Base-by-base conservation (phyloP, 2,797 vertebrate genomes). In the Taenioides sp. region DNA sequence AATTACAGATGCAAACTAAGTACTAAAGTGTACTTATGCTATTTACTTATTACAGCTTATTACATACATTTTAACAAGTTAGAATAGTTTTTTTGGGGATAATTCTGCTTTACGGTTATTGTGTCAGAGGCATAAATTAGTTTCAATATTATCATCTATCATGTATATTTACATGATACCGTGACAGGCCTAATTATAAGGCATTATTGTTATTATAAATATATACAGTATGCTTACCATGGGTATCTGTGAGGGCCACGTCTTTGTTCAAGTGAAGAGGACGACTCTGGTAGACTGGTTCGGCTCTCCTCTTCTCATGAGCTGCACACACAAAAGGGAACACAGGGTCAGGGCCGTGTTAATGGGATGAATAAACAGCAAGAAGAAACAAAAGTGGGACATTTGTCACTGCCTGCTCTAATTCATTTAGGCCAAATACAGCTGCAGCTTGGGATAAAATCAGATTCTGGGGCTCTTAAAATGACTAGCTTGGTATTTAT, bases 261-360 rank as follows among this genome's bases (percentile, higher is more conserved):
- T 81, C 90, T 87, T 86, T 76, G 83, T 87, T 91, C 83, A 90
- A 90, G 84, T 90, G 84, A 90, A 90, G 86, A 64, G 86, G 90
- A 84, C 77, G 78, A 79, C 75, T 86, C 76, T 76, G 89, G 80
- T 82, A 43, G 66, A 80, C 74, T 80, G 80, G 77, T 74, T 74
- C 82, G 81, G 80, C 81, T 83, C 90, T 83, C 86, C 88, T 82
- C 81, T 91, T 92, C 82, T 92, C 92, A 92, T 92, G 87, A 84
- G 89, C 93, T 94, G 89, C 73, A 90, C 81, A 79, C 59, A 91
- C 75, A 91, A 50, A 43, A 57, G 64, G 25, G 70, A 84, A 74
- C 73, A 66, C 84, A 66, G 86, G 80, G 84, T 90, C 80, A 91
- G 70, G 59, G 70, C 40, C 3, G 55, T 85, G 70, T 52, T 77